Evolutionary conservation across 1,140 invertebrate species (phyloP), one percentile per base, ranked within the genome.

Genomic region (Bombyx mandarina): DNA sequence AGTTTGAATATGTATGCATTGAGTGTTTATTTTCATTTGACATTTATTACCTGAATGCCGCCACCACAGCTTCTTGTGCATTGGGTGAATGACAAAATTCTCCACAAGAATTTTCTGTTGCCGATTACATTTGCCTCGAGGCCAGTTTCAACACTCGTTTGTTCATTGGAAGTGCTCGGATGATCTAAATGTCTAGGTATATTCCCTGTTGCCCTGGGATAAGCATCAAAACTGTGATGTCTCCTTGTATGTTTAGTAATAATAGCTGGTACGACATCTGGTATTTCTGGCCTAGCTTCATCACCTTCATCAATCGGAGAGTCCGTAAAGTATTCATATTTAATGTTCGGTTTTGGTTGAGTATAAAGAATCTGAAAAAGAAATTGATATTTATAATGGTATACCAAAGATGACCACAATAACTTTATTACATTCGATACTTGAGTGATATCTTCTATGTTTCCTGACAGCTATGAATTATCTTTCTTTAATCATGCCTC

Each of bases 31-130:
- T 35, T 35, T 1, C 26, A 35, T 35, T 35, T 35, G 26, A 2
- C 4, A 35, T 35, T 35, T 45, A 43, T 45, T 71, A 86, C 82
- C 71, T 86, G 81, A 57, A 86, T 90, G 91, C 95, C 96, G 73
- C 94, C 94, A 7, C 94, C 95, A 77, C 96, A 97, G 18, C 90
- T 90, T 71, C 92, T 91, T 0, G 92, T 92, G 78, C 96, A 97
- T 35, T 93, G 90, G 1, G 92, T 92, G 58, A 94, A 93, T 1
- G 94, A 93, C 1, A 91, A 86, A 43, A 94, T 90, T 75, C 93
- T 95, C 95, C 95, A 97, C 1, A 90, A 69, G 67, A 93, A 95
- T 72, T 91, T 91, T 49, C 91, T 88, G 62, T 89, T 90, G 43
- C 90, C 77, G 9, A 83, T 69, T 18, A 80, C 57, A 61, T 76